Base-by-base conservation (phyloP, 2,888 invertebrate genomes). In the Mesochorus sp. region DNA sequence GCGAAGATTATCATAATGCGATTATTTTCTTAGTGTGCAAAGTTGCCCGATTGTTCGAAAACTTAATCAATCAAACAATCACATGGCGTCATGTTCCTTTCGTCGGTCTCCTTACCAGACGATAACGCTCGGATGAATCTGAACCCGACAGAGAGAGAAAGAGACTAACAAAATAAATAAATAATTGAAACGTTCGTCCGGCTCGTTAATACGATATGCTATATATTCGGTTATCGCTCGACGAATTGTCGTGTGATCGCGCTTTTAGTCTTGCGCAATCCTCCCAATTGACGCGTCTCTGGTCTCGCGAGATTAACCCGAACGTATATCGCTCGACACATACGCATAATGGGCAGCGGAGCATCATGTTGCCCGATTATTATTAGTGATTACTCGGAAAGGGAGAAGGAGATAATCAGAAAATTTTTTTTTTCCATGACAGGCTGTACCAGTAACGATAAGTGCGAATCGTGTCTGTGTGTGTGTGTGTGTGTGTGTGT, bases 361-460 rank as follows among this genome's bases (percentile, higher is more conserved):
- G 12, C 31, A 21, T 34, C 14, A n/a, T 64, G 26, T 71, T 59
- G 51, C 42, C 31, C 61, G 42, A 44, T 44, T 42, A 49, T 55
- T 61, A 31, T 67, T 8, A 19, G 28, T 28, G 17, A 61, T 75
- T 47, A 39, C 37, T 61, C 53, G 19, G 19, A 34, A 47, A 28
- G 34, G 37, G 42, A 24, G 34, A 37, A 26, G 26, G 42, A 64
- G 62, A 31, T 62, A 51, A 57, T 64, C 67, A 31, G 47, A 61
- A 71, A 61, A 26, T 51, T 61, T 62, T 57, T 74, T 78, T 72
- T 51, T 76, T 76, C 78, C 78, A 78, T 74, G 78, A 78, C 78
- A 64, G 73, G 62, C 73, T 74, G 78, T 68, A 55, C 62, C 62
- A 55, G 21, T 77, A 68, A 64, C 26, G 49, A 68, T 64, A 57